Conservation (phyloP, 2,888 invertebrate genomes). For the Exephanes ischioxanthus region DNA sequence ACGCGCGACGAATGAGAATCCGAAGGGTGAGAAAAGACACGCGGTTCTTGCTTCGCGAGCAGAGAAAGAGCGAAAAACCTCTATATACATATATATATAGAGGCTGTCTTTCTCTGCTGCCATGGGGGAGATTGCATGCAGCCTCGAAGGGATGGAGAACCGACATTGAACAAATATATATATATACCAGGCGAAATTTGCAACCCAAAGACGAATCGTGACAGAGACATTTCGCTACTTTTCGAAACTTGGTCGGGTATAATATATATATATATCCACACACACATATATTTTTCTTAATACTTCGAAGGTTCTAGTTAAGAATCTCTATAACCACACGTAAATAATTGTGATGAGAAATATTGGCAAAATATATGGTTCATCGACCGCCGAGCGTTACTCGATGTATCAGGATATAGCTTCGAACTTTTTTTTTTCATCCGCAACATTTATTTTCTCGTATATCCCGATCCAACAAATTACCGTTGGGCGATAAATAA, state of each 20-base stretch:
- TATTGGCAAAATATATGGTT: not conserved
- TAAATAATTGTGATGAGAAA: not conserved
- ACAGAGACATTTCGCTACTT: constrained; percentile 36
- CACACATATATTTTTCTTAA: not conserved
- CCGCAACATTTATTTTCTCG: not conserved
- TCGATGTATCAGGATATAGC: not conserved
- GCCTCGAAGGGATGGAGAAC: constrained; percentile 26
- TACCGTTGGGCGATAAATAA: not conserved
- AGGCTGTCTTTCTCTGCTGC: constrained; percentile 4
- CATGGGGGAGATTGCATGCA: constrained; percentile 19
- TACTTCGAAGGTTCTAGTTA: not conserved
- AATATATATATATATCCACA: not conserved
- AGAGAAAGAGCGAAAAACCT: constrained; percentile 30
- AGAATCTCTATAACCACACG: not conserved
- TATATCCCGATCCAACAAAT: not conserved
- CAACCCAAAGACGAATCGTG: constrained; percentile 41
- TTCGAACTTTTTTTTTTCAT: not conserved
- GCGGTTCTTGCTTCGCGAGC: constrained; percentile 1
- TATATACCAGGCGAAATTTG: constrained; percentile 28
- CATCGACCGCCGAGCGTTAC: not conserved
- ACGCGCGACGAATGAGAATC: constrained; percentile 65
- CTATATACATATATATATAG: not conserved
- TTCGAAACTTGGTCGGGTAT: not conserved
- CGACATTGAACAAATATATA: constrained; percentile 26
- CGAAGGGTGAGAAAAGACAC: constrained; percentile 59